Evolutionary conservation across 1,140 invertebrate species (phyloP).

Genomic region (Lordiphosa collinella): DNA sequence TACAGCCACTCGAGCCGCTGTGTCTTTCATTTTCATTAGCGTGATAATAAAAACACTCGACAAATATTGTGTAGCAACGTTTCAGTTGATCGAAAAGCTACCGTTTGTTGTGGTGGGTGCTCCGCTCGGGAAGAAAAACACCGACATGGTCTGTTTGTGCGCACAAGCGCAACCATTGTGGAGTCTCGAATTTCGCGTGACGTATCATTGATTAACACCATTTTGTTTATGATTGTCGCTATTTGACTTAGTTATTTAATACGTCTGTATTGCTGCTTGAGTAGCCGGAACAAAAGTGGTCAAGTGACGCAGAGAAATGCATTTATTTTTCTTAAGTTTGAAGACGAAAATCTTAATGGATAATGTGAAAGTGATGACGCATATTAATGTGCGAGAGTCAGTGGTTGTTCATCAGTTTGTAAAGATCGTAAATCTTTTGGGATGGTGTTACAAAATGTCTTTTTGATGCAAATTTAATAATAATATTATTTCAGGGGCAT

Average conservation of each 20-base stretch:
- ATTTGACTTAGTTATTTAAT: constrained; percentile 65
- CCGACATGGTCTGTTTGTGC: constrained; percentile 46
- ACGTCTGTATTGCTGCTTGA: constrained; percentile 35
- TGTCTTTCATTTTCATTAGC: constrained; percentile 61
- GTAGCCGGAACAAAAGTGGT: constrained; percentile 64
- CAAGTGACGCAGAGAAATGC: constrained; percentile 2
- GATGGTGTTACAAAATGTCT: too few relatives aligned
- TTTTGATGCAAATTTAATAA: too few relatives aligned
- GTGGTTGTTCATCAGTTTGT: too few relatives aligned
- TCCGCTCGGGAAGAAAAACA: constrained; percentile 22
- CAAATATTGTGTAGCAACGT: constrained; percentile 71
- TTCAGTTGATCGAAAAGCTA: constrained; percentile 70
- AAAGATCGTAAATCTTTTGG: too few relatives aligned
- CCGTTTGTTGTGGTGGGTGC: constrained; percentile 48
- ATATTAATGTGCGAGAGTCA: too few relatives aligned
- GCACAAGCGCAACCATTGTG: constrained; percentile 55
- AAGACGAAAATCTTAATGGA: too few relatives aligned
- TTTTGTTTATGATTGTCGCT: constrained; percentile 47
- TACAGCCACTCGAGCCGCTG: constrained; percentile 40
- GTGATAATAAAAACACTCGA: constrained; percentile 40
- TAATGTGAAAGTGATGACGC: too few relatives aligned
- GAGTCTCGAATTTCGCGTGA: constrained; percentile 36
- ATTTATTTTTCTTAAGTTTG: too few relatives aligned
- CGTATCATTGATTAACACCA: constrained; percentile 52
- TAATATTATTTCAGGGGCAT: too few relatives aligned